Evolutionary conservation across 1,140 invertebrate species (phyloP), one percentile per base, ranked within the genome.

Genomic region (Procambarus virginalis): DNA sequence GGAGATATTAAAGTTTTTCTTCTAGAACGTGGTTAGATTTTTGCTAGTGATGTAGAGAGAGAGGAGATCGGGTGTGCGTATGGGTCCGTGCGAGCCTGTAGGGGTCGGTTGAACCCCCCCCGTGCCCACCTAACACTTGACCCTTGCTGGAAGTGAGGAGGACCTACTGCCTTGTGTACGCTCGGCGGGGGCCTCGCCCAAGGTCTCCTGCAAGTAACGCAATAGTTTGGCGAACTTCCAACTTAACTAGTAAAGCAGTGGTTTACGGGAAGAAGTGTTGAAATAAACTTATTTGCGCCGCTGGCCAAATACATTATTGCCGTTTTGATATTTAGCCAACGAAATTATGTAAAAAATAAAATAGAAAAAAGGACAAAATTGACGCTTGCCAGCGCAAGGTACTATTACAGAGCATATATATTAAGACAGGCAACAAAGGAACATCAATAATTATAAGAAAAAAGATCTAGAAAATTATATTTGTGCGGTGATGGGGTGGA

Each of bases 61-160:
- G 78, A 60, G 75, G 70, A 79, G 77, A 81, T 87, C 48, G 49
- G 46, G 45, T 20, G 80, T 83, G 86, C 86, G 86, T 89, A 89
- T 89, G 86, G 86, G 86, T 68, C 86, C 86, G 22, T 75, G 86
- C 73, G 86, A 89, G 83, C 86, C 86, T 51, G 86, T 83, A 76
- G 86, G 86, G 86, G 86, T 89, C 70, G 86, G 86, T 70, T 89
- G 86, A 89, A 83, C 86, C 86, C 86, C 60, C 70, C 70, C 34
- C 20, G 20, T 3, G 5, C 45, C 49, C 12, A 48, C 51, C 8
- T 73, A 6, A 73, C n/a, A 73, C 68, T 73, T 73, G 68, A 73
- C 64, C 12, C 64, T 68, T 68, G 34, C 12, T 48, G 14, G 10
- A 12, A n/a, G 79, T 22, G 51, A 10, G 22, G 2, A n/a, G 55